Evolutionary conservation across 2,888 invertebrate species (phyloP).

Genomic region (Hirtodrosophila histrioides): DNA sequence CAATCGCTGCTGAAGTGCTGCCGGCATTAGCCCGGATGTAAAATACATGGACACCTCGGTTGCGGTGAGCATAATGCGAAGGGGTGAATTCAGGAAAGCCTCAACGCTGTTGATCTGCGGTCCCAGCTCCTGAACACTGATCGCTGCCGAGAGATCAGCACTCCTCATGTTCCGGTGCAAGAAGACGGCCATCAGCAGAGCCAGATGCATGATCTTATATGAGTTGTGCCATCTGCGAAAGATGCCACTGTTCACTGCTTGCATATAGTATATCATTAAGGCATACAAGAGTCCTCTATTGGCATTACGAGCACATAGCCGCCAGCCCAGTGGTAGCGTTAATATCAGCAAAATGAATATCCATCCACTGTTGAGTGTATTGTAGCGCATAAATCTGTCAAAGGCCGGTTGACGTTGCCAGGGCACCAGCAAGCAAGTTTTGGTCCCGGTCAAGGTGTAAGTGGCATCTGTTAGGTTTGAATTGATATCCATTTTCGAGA

Average conservation of each 20-base stretch:
- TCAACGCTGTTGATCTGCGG: constrained; percentile 36
- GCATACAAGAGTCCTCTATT: constrained; percentile 19
- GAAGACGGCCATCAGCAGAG: constrained; percentile 15
- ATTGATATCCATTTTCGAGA: constrained; percentile 2
- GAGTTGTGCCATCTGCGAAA: constrained; percentile 9
- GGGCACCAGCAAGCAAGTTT: constrained; percentile 44
- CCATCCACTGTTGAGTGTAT: neutral
- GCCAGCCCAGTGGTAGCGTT: constrained; percentile 26
- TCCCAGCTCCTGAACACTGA: constrained; percentile 28
- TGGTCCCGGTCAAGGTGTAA: constrained; percentile 1
- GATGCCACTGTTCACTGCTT: constrained; percentile 13
- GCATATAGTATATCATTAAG: constrained; percentile 14
- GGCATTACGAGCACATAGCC: constrained; percentile 3
- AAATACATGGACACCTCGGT: constrained; percentile 26
- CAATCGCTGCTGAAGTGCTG: constrained; percentile 23
- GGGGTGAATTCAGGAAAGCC: constrained; percentile 35
- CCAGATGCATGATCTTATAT: constrained; percentile 37
- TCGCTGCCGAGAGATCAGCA: constrained; percentile 28
- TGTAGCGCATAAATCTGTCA: neutral
- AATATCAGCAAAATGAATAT: constrained; percentile 15
- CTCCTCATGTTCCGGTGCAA: constrained; percentile 20
- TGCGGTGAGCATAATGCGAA: constrained; percentile 35
- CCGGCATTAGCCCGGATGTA: constrained; percentile 12
- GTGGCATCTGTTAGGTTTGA: constrained; percentile 5
- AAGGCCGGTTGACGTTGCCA: constrained; percentile 8